These are phyloP conservation scores for Berghia stephanieae DNA, from an alignment of 1,140 invertebrate genomes.

Conservation along the genomic window DNA sequence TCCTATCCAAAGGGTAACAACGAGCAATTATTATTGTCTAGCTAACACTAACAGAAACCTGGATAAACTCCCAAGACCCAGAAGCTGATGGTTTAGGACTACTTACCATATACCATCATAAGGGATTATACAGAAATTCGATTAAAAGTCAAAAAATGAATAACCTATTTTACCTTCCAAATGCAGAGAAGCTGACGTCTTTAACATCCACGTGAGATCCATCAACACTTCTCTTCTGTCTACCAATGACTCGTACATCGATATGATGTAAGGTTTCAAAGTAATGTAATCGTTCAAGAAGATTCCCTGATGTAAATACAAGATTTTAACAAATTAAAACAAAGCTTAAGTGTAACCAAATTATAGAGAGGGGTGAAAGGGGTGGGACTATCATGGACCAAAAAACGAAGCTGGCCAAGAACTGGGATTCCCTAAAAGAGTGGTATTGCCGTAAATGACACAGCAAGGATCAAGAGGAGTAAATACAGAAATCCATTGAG, in stretches of 20 bases:
- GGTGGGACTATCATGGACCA: no score
- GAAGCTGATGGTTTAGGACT: no score
- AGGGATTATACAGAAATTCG: neutral
- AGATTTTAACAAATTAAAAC: no score
- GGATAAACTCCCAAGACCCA: no score
- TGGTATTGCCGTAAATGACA: no score
- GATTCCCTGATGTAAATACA: no score
- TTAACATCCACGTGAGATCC: neutral
- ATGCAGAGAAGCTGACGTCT: constrained; percentile 26
- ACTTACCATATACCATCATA: neutral
- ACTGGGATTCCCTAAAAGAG: no score
- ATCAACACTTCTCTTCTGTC: constrained; percentile 21
- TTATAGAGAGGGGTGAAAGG: no score
- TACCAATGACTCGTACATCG: constrained; percentile 19
- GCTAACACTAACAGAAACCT: neutral
- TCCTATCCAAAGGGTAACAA: neutral
- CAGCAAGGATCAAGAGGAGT: no score
- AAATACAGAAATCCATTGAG: no score
- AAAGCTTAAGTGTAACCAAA: no score
- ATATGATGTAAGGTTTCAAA: constrained; percentile 28
- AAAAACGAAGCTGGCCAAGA: no score
- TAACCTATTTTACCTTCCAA: constrained; percentile 18
- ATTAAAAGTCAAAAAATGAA: neutral
- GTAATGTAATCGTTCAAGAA: constrained; percentile 9
- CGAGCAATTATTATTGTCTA: neutral